These are phyloP conservation scores for Bradypus variegatus DNA, from an alignment of 2,797 vertebrate genomes.

Conservation along the genomic window DNA sequence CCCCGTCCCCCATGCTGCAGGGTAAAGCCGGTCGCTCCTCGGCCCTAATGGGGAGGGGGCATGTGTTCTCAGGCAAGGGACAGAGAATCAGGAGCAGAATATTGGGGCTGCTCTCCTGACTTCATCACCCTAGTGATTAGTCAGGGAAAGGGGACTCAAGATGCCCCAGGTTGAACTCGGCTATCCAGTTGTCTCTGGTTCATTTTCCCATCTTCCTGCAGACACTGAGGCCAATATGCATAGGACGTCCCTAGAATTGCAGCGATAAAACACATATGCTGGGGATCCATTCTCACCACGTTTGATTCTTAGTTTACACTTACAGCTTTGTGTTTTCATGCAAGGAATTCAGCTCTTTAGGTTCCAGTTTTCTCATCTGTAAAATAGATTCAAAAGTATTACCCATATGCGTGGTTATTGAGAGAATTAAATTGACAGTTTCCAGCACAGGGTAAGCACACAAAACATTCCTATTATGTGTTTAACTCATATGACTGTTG, in stretches of 20 bases:
- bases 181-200: background rate
- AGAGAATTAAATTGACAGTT: background rate
- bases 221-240: background rate
- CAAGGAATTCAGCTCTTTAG: background rate
- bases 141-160: background rate
- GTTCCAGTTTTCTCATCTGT: background rate
- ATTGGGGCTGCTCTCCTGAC: background rate
- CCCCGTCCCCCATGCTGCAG: background rate
- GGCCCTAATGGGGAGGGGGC: too few relatives aligned
- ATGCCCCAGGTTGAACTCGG: background rate
- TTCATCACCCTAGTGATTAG: background rate
- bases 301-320: background rate
- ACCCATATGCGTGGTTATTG: background rate
- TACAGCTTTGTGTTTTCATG: background rate
- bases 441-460: background rate
- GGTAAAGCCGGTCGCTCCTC: background rate
- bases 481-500: background rate
- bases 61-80: background rate
- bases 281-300: background rate
- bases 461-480: background rate
- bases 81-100: background rate
- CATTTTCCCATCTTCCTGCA: background rate
- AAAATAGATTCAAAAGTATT: background rate
- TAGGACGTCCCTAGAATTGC: accelerated
- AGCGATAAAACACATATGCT: background rate